Percentiles rank a stretch among this genome's conserved stretches.
These are phyloP conservation scores for Lethocerus indicus DNA, from an alignment of 1,140 invertebrate species.

Conservation along the genomic window DNA sequence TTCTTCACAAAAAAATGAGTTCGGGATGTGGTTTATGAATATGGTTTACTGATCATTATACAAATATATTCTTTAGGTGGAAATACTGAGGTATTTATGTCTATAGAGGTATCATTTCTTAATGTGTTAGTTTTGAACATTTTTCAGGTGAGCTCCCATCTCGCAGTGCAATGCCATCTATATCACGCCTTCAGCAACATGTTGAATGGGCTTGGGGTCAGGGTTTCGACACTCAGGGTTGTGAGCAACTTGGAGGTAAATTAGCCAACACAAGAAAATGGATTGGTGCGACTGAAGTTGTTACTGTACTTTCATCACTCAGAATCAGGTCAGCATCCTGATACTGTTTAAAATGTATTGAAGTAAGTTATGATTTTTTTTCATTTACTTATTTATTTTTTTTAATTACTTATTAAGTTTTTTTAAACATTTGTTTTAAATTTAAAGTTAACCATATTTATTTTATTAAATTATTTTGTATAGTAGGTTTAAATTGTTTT, in stretches of 20 bases:
- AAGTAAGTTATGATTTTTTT: neutral
- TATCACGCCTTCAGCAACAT: conserved; percentile 62
- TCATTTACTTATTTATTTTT: neutral
- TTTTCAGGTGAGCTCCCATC: conserved; percentile 31
- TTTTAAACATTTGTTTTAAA: no score
- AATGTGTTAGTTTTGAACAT: no score
- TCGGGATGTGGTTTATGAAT: no score
- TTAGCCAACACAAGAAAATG: conserved; percentile 75
- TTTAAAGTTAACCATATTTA: no score
- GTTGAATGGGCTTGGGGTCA: conserved; percentile 77
- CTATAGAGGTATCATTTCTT: no score
- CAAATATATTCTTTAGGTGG: no score
- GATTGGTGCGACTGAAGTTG: conserved; percentile 80
- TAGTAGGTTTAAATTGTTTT: no score
- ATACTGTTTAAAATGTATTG: conserved; percentile 1
- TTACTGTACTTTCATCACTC: conserved; percentile 58
- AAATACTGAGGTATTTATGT: no score
- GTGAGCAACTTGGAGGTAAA: conserved; percentile 64
- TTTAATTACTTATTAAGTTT: neutral
- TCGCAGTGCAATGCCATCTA: conserved; percentile 57
- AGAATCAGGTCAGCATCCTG: conserved; percentile 39
- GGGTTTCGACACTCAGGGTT: conserved; percentile 71
- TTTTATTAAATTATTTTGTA: no score
- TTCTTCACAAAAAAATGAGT: no score
- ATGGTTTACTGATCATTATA: no score